Percentiles rank a stretch among this genome's conserved stretches.
Evolutionary conservation across 2,888 invertebrate genomes (phyloP).

Genomic region (Nephrotoma flavescens): DNA sequence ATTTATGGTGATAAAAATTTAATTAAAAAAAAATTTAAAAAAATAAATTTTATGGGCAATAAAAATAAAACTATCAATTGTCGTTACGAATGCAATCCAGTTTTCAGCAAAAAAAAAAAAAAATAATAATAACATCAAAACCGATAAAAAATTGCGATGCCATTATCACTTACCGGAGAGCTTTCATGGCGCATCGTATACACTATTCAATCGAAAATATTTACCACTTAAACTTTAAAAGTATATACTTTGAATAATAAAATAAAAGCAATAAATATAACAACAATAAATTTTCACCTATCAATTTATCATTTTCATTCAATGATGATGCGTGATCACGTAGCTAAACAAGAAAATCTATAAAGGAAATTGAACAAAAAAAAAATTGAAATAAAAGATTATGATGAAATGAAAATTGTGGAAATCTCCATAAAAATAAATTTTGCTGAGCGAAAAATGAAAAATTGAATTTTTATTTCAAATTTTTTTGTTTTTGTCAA

Average conservation of each 20-base stretch:
- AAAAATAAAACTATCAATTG: too few species aligned
- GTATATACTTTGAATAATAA: background rate
- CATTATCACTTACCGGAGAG: too few species aligned
- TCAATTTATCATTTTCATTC: background rate
- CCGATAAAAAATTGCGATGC: too few species aligned
- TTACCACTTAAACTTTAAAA: background rate
- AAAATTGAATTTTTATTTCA: background rate
- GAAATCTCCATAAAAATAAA: background rate
- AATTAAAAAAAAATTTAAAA: too few species aligned
- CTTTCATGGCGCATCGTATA: too few species aligned
- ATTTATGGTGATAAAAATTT: too few species aligned
- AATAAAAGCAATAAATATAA: background rate
- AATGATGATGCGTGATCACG: background rate
- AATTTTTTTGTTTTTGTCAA: background rate
- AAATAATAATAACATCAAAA: too few species aligned
- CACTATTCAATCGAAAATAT: background rate
- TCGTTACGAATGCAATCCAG: too few species aligned
- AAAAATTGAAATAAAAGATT: background rate
- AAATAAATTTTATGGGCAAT: too few species aligned
- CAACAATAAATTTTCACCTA: background rate
- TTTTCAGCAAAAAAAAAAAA: too few species aligned
- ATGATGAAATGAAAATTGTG: background rate
- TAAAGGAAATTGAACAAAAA: background rate
- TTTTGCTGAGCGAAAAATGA: background rate
- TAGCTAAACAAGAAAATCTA: background rate